Conservation (phyloP, 2,113 vertebrate genomes). For the Mus musculus region GRCm39 chr4:138296001-138296500, state of each 20-base stretch:
- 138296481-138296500: conserved; percentile 91
- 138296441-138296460: conserved; percentile 97
- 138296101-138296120: not conserved
- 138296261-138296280: conserved; percentile 15
- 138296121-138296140: not conserved
- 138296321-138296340: not conserved
- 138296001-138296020: not conserved
- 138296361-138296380: conserved; percentile 64
- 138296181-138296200: conserved; percentile 17
- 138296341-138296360: rapidly evolving
- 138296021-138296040: not conserved
- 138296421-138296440: conserved; percentile 98
- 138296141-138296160: not conserved
- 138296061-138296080: not conserved
- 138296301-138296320: conserved; percentile 47
- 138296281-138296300: conserved; percentile 54
- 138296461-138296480: conserved; percentile 89
- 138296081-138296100: not conserved
- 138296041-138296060: not conserved
- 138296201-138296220: not conserved
- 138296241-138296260: conserved; percentile 24
- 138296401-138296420: conserved; percentile 96
- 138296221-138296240: not conserved
- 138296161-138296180: not conserved
- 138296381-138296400: conserved; percentile 95